phyloP scores from a whole-genome alignment of 2,797 vertebrate genomes.

The Trichosurus vulpecula region DNA sequence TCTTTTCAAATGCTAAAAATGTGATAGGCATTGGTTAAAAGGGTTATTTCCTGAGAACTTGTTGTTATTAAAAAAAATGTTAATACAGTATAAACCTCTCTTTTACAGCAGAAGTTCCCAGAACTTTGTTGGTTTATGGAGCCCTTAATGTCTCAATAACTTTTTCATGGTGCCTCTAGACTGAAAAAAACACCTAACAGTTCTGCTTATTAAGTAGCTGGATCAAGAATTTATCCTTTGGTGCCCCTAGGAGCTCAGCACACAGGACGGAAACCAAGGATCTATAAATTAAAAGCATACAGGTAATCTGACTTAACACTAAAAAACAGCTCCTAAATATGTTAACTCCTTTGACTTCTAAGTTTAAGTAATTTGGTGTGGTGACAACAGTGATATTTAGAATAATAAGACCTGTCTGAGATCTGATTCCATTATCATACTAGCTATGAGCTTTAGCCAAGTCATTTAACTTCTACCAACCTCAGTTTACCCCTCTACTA shows the following conservation, averaged over 20 bases:
- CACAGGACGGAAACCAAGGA: neutral
- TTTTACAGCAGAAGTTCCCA: neutral
- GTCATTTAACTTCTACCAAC: neutral
- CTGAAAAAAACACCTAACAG: neutral
- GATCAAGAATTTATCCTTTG: neutral
- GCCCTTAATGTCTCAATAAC: neutral
- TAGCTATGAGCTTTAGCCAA: neutral
- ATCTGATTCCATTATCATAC: neutral
- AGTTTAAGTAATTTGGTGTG: neutral
- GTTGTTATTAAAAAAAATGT: neutral
- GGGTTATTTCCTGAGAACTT: constrained; percentile 31
- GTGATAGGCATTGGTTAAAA: constrained; percentile 17
- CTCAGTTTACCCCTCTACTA: neutral
- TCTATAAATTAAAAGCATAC: constrained; percentile 1
- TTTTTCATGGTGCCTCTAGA: neutral
- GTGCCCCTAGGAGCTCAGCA: neutral
- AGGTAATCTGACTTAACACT: constrained; percentile 44
- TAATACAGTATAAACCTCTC: neutral
- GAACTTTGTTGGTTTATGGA: neutral
- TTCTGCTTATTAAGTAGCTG: neutral
- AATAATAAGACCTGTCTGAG: neutral
- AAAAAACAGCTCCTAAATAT: constrained; percentile 28
- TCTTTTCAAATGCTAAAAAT: constrained; percentile 55
- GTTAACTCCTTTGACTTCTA: neutral
- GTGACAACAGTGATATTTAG: neutral